Base-by-base conservation (phyloP, 2,888 invertebrate genomes). In the Plagodis dolabraria region DNA sequence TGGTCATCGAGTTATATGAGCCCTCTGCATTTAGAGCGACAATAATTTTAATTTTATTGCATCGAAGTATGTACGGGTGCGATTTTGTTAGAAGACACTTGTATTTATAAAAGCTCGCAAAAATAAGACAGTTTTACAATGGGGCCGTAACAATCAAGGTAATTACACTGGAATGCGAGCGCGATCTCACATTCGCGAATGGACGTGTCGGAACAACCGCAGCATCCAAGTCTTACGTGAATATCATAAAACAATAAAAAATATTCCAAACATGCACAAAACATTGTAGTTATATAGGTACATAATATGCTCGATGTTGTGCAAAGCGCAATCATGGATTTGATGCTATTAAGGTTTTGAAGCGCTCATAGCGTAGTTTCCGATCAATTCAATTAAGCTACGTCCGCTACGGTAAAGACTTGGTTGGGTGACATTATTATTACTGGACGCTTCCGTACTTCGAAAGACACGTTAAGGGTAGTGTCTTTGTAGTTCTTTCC, bases 11-110 rank as follows among this genome's bases (percentile, higher is more conserved):
- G 64, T 67, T 71, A 65, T 70, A 69, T 65, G 64, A 64, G 58
- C 63, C 60, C 59, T 65, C 44, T 55, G 57, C 62, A 63, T 71
- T 72, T 63, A 69, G 55, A 69, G 67, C 65, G 53, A 50, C 64
- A 72, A 72, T 75, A 69, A 70, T 71, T 62, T 70, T 74, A 69
- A 75, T 76, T 80, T 75, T 78, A 79, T 69, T 68, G 67, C 60
- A 33, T 54, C 60, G 43, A 59, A 60, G 55, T 22, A 22, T 22
- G 22, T 47, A 53, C 52, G 61, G 43, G 40, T 33, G 38, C 43
- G 61, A 61, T 62, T 58, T 69, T 74, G 72, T 74, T 73, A 73
- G 76, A 72, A 72, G 69, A 67, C 64, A 70, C 67, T 68, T 68
- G 61, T 57, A 68, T 59, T 52, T 53, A n/a, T n/a, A n/a, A n/a